Base-by-base conservation (phyloP, 2,797 vertebrate species). In the Fundulus diaphanus region DNA sequence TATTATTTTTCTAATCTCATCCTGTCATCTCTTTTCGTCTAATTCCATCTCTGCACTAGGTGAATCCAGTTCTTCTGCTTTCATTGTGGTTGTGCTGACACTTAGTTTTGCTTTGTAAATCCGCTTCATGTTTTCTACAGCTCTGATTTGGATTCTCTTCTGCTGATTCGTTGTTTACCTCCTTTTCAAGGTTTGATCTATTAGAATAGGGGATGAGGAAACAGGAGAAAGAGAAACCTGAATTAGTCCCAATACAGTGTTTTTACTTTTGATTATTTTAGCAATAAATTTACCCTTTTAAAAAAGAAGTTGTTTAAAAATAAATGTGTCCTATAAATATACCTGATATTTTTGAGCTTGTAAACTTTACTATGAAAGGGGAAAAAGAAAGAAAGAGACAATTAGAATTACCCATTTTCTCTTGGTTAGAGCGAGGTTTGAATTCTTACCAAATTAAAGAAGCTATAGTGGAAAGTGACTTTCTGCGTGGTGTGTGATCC, bases 1-100 rank as follows among this genome's bases (percentile, higher is more conserved):
- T 80, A 78, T 92, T 92, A 72, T 87, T 89, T 88, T 89, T 78
- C 85, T 92, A 84, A 92, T 93, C 85, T 77, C 37, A 83, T 93
- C 90, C 86, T 76, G 83, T 87, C 79, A 91, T 92, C 85, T 82
- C 49, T 82, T 88, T 83, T 86, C 40, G 90, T 91, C 88, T 89
- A 87, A 92, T 92, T 92, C 89, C 84, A 86, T 90, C 74, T 66
- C 77, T 83, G 72, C 73, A 83, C 69, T 57, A 57, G 18, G 27
- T 78, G 84, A 92, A 92, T 94, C 89, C 82, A 92, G 84, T 92
- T 92, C 76, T 75, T 76, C 79, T 74, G 85, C 73, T 77, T 83
- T 86, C 79, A 78, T 85, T 91, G 88, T 88, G 74, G 77, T 77
- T 65, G 56, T 79, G 80, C 74, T 82, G 82, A 83, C 22, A 42